Conservation (phyloP, 1,140 invertebrate species). For the Leguminivora glycinivorella region DNA sequence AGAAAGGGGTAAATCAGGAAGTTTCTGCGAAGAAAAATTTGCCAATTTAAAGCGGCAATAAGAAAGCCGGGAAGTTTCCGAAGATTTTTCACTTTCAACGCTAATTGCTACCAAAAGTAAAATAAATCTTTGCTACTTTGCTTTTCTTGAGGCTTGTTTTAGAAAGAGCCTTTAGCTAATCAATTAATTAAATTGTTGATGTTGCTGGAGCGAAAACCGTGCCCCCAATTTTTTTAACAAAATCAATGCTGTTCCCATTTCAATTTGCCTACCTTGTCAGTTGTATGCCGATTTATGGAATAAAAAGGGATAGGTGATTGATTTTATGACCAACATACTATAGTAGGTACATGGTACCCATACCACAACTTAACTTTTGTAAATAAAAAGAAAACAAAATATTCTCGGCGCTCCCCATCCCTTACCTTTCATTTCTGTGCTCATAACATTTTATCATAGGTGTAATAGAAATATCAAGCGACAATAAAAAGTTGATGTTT, state of each 20-base stretch:
- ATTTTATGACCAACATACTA: conserved; percentile 38
- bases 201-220: conserved; percentile 34
- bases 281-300: conserved; percentile 28
- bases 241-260: not conserved
- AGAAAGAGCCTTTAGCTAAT: conserved; percentile 52
- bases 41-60: conserved; percentile 70
- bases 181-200: conserved; percentile 66
- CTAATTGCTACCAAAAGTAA: conserved; percentile 74
- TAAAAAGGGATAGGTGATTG: conserved; percentile 34
- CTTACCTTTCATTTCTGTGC: conserved; percentile 35
- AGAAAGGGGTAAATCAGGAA: conserved; percentile 76
- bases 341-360: conserved; percentile 59
- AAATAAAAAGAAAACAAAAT: conserved; percentile 73
- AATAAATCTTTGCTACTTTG: conserved; percentile 68
- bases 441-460: conserved; percentile 75
- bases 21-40: conserved; percentile 73
- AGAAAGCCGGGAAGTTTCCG: conserved; percentile 56
- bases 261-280: not conserved
- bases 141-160: conserved; percentile 55
- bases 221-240: conserved; percentile 9
- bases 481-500: conserved; percentile 38
- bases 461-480: conserved; percentile 56
- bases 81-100: conserved; percentile 77
- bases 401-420: conserved; percentile 50
- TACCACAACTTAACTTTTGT: conserved; percentile 68